Percentiles rank a stretch among this genome's conserved stretches.
phyloP scores from a whole-genome alignment of 2,113 vertebrate species.

The Mohoua ochrocephala region DNA sequence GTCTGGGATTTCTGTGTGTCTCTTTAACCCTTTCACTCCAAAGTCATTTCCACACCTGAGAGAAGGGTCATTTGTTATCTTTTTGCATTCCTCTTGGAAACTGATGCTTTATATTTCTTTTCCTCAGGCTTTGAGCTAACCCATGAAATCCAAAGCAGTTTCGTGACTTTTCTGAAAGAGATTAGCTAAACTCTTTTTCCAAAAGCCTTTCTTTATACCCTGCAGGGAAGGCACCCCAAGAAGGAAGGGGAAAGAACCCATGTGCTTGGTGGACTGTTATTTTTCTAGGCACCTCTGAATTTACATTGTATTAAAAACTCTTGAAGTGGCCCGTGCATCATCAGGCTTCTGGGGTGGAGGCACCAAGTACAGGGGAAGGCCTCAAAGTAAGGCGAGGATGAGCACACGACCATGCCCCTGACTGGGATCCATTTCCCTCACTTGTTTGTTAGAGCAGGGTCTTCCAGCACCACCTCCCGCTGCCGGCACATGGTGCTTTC shows the following conservation, averaged over 20 bases:
- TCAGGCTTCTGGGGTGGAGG: not conserved
- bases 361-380: not conserved
- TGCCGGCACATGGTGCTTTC: not conserved
- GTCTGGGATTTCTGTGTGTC: not conserved
- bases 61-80: not conserved
- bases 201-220: not conserved
- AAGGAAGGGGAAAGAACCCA: not conserved
- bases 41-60: not conserved
- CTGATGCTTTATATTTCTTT: not conserved
- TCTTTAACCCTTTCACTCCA: not conserved
- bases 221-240: not conserved
- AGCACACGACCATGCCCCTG: not conserved
- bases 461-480: fast-evolving
- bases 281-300: not conserved
- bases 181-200: not conserved
- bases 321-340: not conserved
- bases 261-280: not conserved
- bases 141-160: not conserved
- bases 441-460: not conserved
- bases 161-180: not conserved
- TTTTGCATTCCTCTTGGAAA: not conserved
- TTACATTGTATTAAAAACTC: not conserved
- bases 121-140: not conserved
- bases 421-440: not conserved
- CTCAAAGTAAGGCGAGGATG: not conserved